Evolutionary conservation across 2,888 invertebrate species (phyloP).

Genomic region (Standfussiana lucernea): DNA sequence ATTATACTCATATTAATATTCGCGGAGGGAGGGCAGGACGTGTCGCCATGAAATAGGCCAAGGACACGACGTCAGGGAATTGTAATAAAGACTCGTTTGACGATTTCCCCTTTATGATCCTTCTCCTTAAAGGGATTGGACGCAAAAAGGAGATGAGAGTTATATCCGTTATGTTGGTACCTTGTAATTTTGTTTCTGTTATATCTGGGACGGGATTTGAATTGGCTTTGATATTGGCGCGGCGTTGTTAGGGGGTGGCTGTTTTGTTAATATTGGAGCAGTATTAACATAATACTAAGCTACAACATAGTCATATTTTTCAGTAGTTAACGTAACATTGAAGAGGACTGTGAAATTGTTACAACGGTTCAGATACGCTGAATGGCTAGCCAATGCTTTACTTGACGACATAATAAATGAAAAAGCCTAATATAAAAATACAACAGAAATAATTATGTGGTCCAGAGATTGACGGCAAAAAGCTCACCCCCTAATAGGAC

Average conservation of each 20-base stretch:
- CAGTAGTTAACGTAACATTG: not conserved
- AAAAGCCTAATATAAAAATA: not conserved
- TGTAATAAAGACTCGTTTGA: constrained; percentile 57
- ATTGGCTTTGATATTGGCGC: constrained; percentile 22
- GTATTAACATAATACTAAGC: not conserved
- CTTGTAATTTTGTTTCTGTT: constrained; percentile 32
- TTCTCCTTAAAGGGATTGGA: constrained; percentile 32
- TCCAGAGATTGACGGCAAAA: not conserved
- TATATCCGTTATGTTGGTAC: constrained; percentile 30
- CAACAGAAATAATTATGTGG: not conserved
- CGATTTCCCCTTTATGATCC: constrained; percentile 36
- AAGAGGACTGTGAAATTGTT: not conserved
- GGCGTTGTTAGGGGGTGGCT: not conserved
- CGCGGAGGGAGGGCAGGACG: constrained; percentile 32
- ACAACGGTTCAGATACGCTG: too few relatives aligned
- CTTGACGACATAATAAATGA: not conserved
- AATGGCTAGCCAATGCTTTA: not conserved
- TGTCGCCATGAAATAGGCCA: constrained; percentile 60
- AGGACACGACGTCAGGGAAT: constrained; percentile 43
- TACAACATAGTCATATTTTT: not conserved
- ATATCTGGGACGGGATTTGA: constrained; percentile 13
- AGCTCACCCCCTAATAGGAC: not conserved
- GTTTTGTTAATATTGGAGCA: constrained; percentile 3
- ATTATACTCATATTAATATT: constrained; percentile 59
- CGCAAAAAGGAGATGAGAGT: constrained; percentile 37